These are phyloP conservation scores for Anguilla rostrata DNA, from an alignment of 2,113 vertebrate species.

Conservation along the genomic window DNA sequence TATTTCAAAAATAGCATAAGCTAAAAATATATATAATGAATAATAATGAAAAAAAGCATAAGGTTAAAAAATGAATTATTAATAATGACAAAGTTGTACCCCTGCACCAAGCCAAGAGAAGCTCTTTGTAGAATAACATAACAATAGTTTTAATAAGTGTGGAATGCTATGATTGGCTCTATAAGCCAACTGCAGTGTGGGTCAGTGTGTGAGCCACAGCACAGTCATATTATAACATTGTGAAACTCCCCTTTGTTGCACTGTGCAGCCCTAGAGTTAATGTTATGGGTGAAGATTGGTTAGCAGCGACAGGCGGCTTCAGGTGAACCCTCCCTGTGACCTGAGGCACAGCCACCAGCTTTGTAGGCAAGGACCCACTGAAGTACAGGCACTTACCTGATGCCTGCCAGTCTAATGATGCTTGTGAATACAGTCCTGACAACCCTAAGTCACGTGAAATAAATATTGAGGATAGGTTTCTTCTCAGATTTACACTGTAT, in stretches of 20 bases:
- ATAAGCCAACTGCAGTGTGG: background rate
- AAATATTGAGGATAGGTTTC: slow-evolving; percentile 52
- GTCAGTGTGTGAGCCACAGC: background rate
- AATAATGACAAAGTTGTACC: no score
- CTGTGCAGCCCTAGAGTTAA: background rate
- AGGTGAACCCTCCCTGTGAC: background rate
- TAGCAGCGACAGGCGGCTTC: background rate
- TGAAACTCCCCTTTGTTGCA: background rate
- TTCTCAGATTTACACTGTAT: background rate
- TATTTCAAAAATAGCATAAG: no score
- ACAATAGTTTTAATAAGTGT: background rate
- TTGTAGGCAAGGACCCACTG: background rate
- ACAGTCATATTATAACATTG: background rate
- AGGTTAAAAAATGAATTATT: no score
- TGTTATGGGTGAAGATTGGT: slow-evolving; percentile 2
- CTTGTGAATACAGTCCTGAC: slow-evolving; percentile 45
- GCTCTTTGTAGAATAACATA: no score
- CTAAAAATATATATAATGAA: no score
- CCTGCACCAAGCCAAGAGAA: no score
- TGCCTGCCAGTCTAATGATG: slow-evolving; percentile 51
- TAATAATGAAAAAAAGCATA: no score
- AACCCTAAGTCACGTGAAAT: slow-evolving; percentile 61
- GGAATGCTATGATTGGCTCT: background rate
- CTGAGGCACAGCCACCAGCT: background rate
- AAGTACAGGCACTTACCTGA: slow-evolving; percentile 62